phyloP scores from a whole-genome alignment of 2,888 invertebrate genomes.

The Temnothorax ravouxi region DNA sequence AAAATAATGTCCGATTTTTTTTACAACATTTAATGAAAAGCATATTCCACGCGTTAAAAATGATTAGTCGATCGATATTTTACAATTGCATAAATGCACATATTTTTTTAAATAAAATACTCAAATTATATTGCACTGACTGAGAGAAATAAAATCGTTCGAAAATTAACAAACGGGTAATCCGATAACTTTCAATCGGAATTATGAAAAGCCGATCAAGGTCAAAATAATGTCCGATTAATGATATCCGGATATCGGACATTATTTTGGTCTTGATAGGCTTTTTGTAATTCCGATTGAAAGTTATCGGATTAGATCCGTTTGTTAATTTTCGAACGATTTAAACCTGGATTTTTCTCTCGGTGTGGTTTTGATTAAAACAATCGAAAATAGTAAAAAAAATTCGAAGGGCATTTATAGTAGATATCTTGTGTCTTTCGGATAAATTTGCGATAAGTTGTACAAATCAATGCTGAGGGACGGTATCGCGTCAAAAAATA shows the following conservation, averaged over 20 bases:
- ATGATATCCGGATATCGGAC: no score
- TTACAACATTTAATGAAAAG: neutral
- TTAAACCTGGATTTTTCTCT: no score
- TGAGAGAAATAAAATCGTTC: neutral
- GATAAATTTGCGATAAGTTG: constrained; percentile 4
- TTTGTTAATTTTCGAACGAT: no score
- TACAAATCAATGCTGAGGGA: neutral
- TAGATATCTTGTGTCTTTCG: neutral
- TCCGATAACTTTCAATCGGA: no score
- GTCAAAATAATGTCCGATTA: no score
- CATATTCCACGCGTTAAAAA: neutral
- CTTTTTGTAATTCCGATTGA: no score
- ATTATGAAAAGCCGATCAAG: no score
- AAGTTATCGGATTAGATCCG: no score
- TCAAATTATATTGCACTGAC: no score
- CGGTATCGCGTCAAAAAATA: constrained; percentile 19
- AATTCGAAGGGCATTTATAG: neutral
- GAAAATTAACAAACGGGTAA: neutral
- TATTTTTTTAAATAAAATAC: constrained; percentile 1
- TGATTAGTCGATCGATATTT: neutral
- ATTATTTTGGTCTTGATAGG: no score
- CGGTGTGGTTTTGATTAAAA: neutral
- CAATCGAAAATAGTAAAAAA: neutral
- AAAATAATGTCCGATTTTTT: neutral
- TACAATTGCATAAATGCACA: neutral